Conservation (phyloP, 2,888 invertebrate genomes). For the Agrilus mali region DNA sequence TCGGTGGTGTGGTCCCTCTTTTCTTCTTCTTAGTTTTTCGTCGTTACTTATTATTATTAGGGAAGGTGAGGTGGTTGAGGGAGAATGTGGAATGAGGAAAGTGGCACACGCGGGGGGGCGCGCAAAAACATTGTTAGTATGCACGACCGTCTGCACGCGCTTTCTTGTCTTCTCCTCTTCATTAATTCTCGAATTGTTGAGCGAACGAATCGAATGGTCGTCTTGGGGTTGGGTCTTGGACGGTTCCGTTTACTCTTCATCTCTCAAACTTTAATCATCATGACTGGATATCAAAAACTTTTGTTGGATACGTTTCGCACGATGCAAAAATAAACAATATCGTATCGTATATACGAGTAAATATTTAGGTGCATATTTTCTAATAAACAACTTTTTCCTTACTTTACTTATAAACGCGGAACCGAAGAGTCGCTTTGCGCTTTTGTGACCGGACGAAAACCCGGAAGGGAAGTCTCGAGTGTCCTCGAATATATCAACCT, state of each 20-base stretch:
- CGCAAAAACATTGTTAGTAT: slow-evolving; percentile 21
- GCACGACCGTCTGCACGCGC: slow-evolving; percentile 28
- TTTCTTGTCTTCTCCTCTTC: slow-evolving; percentile 9
- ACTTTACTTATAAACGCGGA: slow-evolving; percentile 2
- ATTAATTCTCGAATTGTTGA: slow-evolving; percentile 30
- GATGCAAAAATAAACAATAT: too few species aligned
- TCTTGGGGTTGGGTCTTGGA: slow-evolving; percentile 13
- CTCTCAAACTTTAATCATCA: too few species aligned
- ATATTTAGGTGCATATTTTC: too few species aligned
- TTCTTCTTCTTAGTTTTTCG: slow-evolving; percentile 24
- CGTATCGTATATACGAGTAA: too few species aligned
- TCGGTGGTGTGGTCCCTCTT: slow-evolving; percentile 21
- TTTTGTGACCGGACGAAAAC: slow-evolving; percentile 27
- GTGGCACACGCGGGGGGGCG: background rate
- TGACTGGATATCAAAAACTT: too few species aligned
- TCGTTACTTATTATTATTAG: too few species aligned
- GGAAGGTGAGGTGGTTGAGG: too few species aligned
- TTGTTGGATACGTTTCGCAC: too few species aligned
- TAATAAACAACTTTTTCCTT: background rate
- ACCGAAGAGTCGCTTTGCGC: slow-evolving; percentile 3
- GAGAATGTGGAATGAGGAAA: too few species aligned
- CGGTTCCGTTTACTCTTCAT: too few species aligned
- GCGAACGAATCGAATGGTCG: slow-evolving; percentile 23
- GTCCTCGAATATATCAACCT: slow-evolving; percentile 29
- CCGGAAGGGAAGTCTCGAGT: slow-evolving; percentile 28